Percentiles rank a stretch among this genome's conserved stretches.
phyloP scores from a whole-genome alignment of 2,888 invertebrate genomes.

The Onthophagus sagittarius region DNA sequence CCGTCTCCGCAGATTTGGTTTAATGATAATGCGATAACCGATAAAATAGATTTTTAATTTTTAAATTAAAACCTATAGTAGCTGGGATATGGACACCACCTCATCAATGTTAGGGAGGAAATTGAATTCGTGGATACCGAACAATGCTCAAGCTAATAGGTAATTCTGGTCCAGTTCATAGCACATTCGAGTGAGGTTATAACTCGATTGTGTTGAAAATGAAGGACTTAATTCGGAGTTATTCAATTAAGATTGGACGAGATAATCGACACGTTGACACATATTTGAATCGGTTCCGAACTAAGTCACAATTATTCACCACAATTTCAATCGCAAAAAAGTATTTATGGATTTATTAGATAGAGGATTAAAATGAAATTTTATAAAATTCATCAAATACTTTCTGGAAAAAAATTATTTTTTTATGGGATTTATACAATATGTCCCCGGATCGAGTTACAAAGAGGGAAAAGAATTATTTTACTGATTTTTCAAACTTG shows the following conservation, averaged over 20 bases:
- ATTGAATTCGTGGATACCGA: neutral
- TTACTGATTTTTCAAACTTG: no score
- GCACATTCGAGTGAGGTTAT: neutral
- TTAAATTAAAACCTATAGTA: neutral
- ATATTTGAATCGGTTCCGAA: slow-evolving; percentile 13
- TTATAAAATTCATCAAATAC: no score
- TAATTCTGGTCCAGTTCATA: neutral
- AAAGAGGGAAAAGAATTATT: no score
- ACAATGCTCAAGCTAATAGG: neutral
- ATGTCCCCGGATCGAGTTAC: no score
- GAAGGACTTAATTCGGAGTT: neutral
- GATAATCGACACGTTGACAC: slow-evolving; percentile 17
- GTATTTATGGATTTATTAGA: no score
- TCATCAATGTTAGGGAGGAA: neutral
- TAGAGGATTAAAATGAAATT: no score
- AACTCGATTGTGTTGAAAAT: neutral
- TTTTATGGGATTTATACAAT: no score
- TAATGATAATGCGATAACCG: neutral
- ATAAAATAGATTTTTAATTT: neutral
- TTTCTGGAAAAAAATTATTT: no score
- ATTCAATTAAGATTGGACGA: neutral
- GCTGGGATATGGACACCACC: neutral
- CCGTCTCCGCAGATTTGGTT: no score
- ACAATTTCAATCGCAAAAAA: no score
- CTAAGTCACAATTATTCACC: slow-evolving; percentile 24